These are phyloP conservation scores for Drosophila pegasa DNA, from an alignment of 2,888 invertebrate species.

Conservation along the genomic window DNA sequence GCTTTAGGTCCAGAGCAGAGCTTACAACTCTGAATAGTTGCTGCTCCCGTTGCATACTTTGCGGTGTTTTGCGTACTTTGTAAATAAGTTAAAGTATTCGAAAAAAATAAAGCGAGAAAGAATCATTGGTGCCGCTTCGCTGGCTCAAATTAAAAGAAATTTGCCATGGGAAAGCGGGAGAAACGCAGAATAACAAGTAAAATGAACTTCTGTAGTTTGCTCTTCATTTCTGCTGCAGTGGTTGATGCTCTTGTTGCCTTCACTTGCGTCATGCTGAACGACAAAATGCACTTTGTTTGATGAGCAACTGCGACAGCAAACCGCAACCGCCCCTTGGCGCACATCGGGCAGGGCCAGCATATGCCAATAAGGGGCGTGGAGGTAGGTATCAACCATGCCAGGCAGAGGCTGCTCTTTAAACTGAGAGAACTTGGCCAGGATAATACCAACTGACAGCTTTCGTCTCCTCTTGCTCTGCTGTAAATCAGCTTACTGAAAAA, in stretches of 20 bases:
- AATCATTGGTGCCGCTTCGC: conserved; percentile 16
- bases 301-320: conserved; percentile 37
- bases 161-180: conserved; percentile 9
- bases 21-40: conserved; percentile 46
- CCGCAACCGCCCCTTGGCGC: conserved; percentile 11
- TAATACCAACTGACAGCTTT: conserved; percentile 36
- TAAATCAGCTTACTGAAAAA: conserved; percentile 53
- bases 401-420: conserved; percentile 20
- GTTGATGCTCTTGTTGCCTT: conserved; percentile 10
- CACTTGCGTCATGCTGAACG: conserved; percentile 34
- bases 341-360: conserved; percentile 3
- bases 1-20: conserved; percentile 35
- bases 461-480: conserved; percentile 21
- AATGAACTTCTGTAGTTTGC: conserved; percentile 36
- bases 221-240: conserved; percentile 10
- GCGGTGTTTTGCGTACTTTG: conserved; percentile 49
- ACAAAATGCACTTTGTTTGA: conserved; percentile 65
- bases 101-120: conserved; percentile 17
- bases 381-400: conserved; percentile 9
- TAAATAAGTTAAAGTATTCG: conserved; percentile 39
- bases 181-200: conserved; percentile 13
- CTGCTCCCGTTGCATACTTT: conserved; percentile 38
- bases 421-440: conserved; percentile 2
- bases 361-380: conserved; percentile 29
- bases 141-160: conserved; percentile 46